Percentiles rank a stretch among this genome's conserved stretches.
These are phyloP conservation scores for Drosophila ficusphila DNA, from an alignment of 1,140 invertebrate species.

Conservation along the genomic window DNA sequence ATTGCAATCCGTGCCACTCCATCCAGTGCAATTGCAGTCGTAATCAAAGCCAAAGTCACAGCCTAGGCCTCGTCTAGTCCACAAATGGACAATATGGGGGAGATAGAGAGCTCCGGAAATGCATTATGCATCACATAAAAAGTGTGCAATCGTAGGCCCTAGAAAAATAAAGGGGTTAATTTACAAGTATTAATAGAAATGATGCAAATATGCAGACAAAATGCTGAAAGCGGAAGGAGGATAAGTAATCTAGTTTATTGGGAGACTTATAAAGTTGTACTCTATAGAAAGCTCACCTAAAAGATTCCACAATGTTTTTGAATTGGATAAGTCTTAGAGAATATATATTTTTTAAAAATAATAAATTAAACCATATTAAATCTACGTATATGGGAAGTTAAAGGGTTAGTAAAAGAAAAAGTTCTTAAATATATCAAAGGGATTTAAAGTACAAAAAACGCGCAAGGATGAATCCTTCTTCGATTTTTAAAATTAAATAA, in stretches of 20 bases:
- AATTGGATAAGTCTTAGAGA: too few relatives aligned
- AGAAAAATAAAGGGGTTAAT: constrained; percentile 25
- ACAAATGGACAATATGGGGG: constrained; percentile 8
- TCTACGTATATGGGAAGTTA: too few relatives aligned
- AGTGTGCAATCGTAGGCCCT: constrained; percentile 12
- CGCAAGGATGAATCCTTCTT: too few relatives aligned
- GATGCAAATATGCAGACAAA: neutral
- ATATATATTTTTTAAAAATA: neutral
- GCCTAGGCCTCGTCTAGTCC: constrained; percentile 51
- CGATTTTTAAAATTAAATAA: too few relatives aligned
- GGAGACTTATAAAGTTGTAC: neutral
- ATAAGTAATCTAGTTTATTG: neutral
- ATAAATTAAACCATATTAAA: neutral
- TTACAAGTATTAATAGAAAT: constrained; percentile 20
- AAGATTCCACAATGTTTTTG: too few relatives aligned
- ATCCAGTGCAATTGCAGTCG: constrained; percentile 13
- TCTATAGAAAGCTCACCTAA: neutral
- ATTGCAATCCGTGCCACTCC: constrained; percentile 6
- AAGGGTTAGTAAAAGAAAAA: too few relatives aligned
- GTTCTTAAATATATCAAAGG: too few relatives aligned
- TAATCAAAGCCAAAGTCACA: constrained; percentile 61
- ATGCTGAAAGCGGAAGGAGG: neutral
- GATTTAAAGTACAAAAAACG: too few relatives aligned
- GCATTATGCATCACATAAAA: constrained; percentile 29
- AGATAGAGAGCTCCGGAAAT: constrained; percentile 30